Percentiles rank a stretch among this genome's conserved stretches.
Evolutionary conservation across 2,888 invertebrate species (phyloP).

Genomic region (Drosophila formosana): DNA sequence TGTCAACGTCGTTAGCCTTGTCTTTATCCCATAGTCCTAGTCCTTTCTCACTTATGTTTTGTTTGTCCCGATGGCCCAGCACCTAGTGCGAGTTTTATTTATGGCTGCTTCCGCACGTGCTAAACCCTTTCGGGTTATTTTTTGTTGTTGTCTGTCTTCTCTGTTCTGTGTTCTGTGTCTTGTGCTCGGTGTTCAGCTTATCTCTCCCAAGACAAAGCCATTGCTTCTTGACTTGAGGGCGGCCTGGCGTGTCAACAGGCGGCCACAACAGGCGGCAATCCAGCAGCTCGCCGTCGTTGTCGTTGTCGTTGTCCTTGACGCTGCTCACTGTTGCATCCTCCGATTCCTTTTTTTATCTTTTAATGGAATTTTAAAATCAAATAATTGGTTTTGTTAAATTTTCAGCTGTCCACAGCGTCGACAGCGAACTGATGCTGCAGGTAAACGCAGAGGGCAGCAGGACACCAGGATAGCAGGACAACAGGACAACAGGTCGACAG

Average conservation of each 20-base stretch:
- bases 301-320: conserved; percentile 1
- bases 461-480: conserved; percentile 5
- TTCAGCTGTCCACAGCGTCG: conserved; percentile 43
- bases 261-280: conserved; percentile 51
- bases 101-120: conserved; percentile 71
- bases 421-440: conserved; percentile 44
- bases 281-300: conserved; percentile 31
- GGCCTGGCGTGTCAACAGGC: conserved; percentile 67
- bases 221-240: conserved; percentile 62
- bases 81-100: conserved; percentile 69
- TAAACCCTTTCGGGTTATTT: conserved; percentile 67
- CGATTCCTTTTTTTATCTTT: conserved; percentile 70
- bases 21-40: conserved; percentile 13
- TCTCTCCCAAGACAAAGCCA: conserved; percentile 44
- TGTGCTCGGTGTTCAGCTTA: conserved; percentile 31
- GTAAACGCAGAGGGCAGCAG: conserved; percentile 21
- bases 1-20: conserved; percentile 57
- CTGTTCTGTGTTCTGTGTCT: background rate
- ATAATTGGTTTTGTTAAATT: conserved; percentile 77
- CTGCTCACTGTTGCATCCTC: conserved; percentile 16
- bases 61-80: background rate
- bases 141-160: conserved; percentile 1
- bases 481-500: background rate
- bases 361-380: conserved; percentile 81
- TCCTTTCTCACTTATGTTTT: conserved; percentile 17